phyloP scores from a whole-genome alignment of 2,797 vertebrate species.

The Erithacus rubecula region DNA sequence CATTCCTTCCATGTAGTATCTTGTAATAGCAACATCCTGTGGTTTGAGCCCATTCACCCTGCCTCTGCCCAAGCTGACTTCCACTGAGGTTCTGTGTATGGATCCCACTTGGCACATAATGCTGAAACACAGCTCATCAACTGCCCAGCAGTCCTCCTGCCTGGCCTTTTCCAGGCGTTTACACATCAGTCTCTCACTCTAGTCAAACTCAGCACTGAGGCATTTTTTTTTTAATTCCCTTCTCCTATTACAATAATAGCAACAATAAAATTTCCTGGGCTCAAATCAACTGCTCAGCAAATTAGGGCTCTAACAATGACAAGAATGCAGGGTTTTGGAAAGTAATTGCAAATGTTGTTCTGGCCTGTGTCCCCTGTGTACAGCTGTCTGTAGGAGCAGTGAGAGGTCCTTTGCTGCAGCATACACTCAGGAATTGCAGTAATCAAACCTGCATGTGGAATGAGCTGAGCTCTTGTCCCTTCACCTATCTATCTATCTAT shows the following conservation, averaged over 20 bases:
- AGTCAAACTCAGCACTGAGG: not conserved
- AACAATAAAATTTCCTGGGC: not conserved
- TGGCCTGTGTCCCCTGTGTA: not conserved
- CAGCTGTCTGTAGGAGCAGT: not conserved
- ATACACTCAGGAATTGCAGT: accelerated
- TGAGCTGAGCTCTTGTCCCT: not conserved
- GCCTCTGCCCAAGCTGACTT: not conserved
- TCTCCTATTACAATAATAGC: not conserved
- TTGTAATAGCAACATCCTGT: not conserved
- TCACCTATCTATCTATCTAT: not conserved
- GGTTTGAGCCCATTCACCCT: not conserved
- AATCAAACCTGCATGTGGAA: not conserved
- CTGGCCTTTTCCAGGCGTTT: not conserved
- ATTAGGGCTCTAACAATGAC: not conserved
- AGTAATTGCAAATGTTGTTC: not conserved
- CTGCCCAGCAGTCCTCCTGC: not conserved
- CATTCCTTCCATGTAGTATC: accelerated
- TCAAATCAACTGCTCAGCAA: not conserved
- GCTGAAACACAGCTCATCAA: not conserved
- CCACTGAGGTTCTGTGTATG: not conserved
- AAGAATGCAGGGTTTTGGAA: not conserved
- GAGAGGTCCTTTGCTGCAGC: not conserved
- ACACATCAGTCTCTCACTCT: not conserved
- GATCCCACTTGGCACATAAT: accelerated
- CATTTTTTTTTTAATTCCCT: not conserved